Evolutionary conservation across 2,113 vertebrate genomes (phyloP), one percentile per base, ranked within the genome.

Genomic region (Cygnus atratus): DNA sequence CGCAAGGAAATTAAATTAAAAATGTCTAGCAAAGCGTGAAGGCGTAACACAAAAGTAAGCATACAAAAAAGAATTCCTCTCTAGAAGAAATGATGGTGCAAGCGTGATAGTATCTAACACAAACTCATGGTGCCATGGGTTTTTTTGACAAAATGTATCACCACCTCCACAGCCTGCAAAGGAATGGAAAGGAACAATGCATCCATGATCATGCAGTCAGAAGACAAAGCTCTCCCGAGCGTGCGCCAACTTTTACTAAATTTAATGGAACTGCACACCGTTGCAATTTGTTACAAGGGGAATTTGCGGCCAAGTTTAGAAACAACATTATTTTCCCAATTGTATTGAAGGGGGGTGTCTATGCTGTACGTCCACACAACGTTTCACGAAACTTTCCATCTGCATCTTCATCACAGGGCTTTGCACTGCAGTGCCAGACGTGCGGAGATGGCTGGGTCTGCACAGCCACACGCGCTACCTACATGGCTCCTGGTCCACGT

Each of bases 381-480:
- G 35, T 1, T 41, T n/a, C 3, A 54, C 20, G 41, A 62, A 68
- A 0, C 57, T 78, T 74, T 44, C 13, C 24, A 35, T 15, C n/a
- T 44, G 17, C 24, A 44, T 11, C 39, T 54, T 59, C 43, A 48
- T 54, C 63, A 17, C 21, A 0, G 3, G 13, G 35, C 43, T 65
- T 39, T 52, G 22, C 46, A n/a, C 19, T 39, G 59, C 59, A 37
- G 33, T 28, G 11, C 22, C 61, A 80, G 74, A 43, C 18, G 20
- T 6, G 13, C 50, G 4, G 15, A 13, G n/a, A 44, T 26, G 33
- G n/a, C 37, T 68, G 50, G 46, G 66, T 62, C 75, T 58, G 41
- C 15, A 21, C 31, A 58, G 10, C 54, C n/a, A 24, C 24, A 5
- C 0, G 2, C 2, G 0, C 31, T 48, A 48, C 1, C 26, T 19